Conservation (phyloP, 2,797 vertebrate species). For the Ispidina lecontei region DNA sequence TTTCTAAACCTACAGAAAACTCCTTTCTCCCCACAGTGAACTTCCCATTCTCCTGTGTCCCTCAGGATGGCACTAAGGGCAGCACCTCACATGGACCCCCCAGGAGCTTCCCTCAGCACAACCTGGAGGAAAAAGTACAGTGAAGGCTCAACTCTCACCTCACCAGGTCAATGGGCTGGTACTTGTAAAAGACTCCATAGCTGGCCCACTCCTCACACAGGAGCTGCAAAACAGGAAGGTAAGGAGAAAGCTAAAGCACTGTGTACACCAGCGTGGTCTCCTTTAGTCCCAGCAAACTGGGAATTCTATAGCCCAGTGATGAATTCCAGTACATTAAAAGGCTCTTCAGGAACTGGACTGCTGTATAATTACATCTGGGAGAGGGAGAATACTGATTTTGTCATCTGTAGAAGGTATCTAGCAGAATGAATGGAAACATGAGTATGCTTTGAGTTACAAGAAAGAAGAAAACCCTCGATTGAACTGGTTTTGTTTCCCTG, state of each 20-base stretch:
- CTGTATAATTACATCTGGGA: background rate
- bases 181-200: slow-evolving; percentile 96
- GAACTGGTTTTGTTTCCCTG: background rate
- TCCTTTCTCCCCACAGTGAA: background rate
- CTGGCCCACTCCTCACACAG: slow-evolving; percentile 95
- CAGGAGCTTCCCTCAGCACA: background rate
- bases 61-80: rapidly evolving
- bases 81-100: background rate
- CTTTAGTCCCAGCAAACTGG: background rate
- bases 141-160: slow-evolving; percentile 80
- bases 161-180: slow-evolving; percentile 94
- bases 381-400: background rate
- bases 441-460: background rate
- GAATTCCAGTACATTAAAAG: background rate
- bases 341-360: background rate
- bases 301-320: background rate
- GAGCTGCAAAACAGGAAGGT: slow-evolving; percentile 79
- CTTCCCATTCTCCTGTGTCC: background rate
- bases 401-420: background rate
- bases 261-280: rapidly evolving
- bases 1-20: background rate
- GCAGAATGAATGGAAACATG: background rate
- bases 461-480: background rate
- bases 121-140: rapidly evolving
- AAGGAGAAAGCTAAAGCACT: background rate